Conservation (phyloP, 2,113 vertebrate species). For the Microtus ochrogaster region DNA sequence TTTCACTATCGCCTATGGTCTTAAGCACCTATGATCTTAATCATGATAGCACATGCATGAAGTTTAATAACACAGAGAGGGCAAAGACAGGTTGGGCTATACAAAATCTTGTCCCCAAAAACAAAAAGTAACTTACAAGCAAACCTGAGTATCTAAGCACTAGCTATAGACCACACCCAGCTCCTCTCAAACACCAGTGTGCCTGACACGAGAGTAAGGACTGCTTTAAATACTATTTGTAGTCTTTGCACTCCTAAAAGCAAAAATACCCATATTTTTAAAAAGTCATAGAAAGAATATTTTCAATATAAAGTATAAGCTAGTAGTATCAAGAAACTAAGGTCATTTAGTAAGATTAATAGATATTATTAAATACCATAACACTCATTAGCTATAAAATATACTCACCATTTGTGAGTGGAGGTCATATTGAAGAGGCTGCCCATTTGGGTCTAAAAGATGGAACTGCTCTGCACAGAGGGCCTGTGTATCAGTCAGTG, state of each 20-base stretch:
- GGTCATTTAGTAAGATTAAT: constrained; percentile 8
- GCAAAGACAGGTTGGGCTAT: neutral
- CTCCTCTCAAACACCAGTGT: neutral
- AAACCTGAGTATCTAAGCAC: too few species aligned
- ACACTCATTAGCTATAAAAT: neutral
- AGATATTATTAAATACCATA: neutral
- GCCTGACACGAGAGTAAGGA: neutral
- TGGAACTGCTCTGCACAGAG: constrained; percentile 79
- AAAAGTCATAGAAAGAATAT: constrained; percentile 38
- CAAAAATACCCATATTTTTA: constrained; percentile 19
- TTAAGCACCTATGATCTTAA: neutral
- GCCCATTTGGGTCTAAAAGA: constrained; percentile 84
- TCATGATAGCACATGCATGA: neutral
- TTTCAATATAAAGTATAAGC: constrained; percentile 18
- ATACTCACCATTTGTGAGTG: constrained; percentile 89
- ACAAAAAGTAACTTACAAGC: constrained; percentile 31
- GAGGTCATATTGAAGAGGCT: constrained; percentile 86
- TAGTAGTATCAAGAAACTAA: neutral
- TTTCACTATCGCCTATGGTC: neutral
- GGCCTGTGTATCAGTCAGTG: constrained; percentile 66
- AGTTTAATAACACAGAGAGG: constrained; percentile 32
- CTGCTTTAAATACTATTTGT: neutral
- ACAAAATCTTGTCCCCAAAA: neutral
- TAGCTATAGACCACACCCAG: neutral
- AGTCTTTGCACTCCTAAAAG: neutral